phyloP scores from a whole-genome alignment of 2,113 vertebrate species.

The Andinoacara biseriatus region DNA sequence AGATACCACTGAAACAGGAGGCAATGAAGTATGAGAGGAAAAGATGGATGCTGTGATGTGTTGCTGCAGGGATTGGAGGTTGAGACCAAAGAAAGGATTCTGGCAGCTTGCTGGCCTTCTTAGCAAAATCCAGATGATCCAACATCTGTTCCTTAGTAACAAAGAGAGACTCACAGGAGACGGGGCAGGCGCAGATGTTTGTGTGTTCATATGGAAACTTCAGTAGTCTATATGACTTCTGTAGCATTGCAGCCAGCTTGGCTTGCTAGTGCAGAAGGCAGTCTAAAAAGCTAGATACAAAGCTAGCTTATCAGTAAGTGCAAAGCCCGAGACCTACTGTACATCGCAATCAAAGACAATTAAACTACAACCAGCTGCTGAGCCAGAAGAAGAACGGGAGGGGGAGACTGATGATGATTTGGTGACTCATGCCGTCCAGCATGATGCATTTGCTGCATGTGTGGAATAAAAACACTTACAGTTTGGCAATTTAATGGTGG shows the following conservation, averaged over 20 bases:
- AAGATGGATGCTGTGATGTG: not conserved
- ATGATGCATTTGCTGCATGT: not conserved
- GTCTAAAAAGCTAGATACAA: not conserved
- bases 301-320: conserved; percentile 10
- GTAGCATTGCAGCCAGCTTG: not conserved
- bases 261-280: not conserved
- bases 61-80: not conserved
- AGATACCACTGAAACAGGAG: not conserved
- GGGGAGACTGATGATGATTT: not conserved
- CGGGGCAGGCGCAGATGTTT: rapidly evolving
- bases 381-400: not conserved
- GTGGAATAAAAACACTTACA: not conserved
- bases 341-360: not conserved
- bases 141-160: conserved; percentile 7
- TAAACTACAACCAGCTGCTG: not conserved
- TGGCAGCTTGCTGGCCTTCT: not conserved
- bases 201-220: not conserved
- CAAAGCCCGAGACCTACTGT: not conserved
- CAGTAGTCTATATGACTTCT: not conserved
- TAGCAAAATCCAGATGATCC: conserved; percentile 4
- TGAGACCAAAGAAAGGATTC: conserved; percentile 7
- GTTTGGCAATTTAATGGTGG: not conserved
- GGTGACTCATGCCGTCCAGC: not conserved
- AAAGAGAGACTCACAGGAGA: not conserved
- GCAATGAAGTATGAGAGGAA: not conserved